A percentile compares a stretch with the other conserved stretches of the same genome.
These are phyloP conservation scores for Dioctria linearis DNA, from an alignment of 2,888 invertebrate species.

Conservation along the genomic window DNA sequence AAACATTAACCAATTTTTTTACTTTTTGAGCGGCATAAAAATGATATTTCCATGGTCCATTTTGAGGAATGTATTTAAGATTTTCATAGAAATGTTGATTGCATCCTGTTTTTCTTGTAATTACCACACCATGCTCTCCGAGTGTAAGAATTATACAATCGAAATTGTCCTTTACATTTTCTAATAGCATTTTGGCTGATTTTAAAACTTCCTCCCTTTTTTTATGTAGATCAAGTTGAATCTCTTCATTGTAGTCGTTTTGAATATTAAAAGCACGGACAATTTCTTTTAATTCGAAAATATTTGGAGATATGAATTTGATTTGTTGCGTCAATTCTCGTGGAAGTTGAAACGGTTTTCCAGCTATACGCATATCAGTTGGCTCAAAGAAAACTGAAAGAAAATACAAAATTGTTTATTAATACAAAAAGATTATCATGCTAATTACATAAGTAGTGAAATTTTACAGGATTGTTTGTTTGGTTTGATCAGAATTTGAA, in stretches of 20 bases:
- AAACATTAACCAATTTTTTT: slow-evolving; percentile 77
- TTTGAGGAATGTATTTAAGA: slow-evolving; percentile 59
- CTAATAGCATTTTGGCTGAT: slow-evolving; percentile 66
- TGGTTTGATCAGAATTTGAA: too few relatives aligned
- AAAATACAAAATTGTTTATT: slow-evolving; percentile 60
- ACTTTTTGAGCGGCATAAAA: slow-evolving; percentile 70
- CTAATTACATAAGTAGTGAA: too few relatives aligned
- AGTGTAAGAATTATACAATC: slow-evolving; percentile 77
- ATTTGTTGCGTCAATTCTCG: slow-evolving; percentile 64
- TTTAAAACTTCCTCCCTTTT: slow-evolving; percentile 61
- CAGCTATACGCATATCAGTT: slow-evolving; percentile 84
- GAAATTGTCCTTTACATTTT: slow-evolving; percentile 71
- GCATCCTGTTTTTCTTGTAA: slow-evolving; percentile 60
- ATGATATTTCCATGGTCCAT: slow-evolving; percentile 62
- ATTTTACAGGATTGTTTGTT: too few relatives aligned
- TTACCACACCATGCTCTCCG: slow-evolving; percentile 75
- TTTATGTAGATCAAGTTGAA: background rate
- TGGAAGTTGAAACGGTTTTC: slow-evolving; percentile 77
- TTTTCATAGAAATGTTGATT: slow-evolving; percentile 56
- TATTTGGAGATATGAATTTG: slow-evolving; percentile 83
- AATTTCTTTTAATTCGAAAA: slow-evolving; percentile 82
- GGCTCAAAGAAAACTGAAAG: slow-evolving; percentile 92
- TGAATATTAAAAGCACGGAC: slow-evolving; percentile 71
- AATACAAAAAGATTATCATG: too few relatives aligned
- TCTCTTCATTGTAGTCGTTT: background rate